Evolutionary conservation across 1,140 invertebrate species (phyloP).

Genomic region (Lucilia cuprina): DNA sequence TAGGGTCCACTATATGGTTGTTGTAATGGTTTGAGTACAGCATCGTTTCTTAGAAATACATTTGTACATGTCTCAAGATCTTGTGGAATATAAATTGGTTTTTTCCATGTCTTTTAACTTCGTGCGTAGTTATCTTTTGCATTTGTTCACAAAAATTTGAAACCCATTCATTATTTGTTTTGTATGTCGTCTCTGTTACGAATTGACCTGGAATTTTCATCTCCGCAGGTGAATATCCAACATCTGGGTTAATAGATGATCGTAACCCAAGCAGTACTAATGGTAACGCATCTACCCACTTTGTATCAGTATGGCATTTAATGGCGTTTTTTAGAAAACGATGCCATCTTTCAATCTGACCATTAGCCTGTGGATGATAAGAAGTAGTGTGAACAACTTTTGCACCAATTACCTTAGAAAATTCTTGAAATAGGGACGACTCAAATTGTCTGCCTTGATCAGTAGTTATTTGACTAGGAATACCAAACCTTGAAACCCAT

Average conservation of each 20-base stretch:
- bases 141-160: not conserved
- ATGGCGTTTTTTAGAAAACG: slow-evolving; percentile 26
- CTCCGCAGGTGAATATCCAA: not conserved
- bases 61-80: not conserved
- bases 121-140: not conserved
- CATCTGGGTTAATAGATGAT: not conserved
- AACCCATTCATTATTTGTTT: not conserved
- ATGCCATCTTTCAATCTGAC: slow-evolving; percentile 21
- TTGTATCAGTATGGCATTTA: slow-evolving; percentile 31
- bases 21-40: not conserved
- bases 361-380: slow-evolving; percentile 46
- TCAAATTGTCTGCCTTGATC: slow-evolving; percentile 59
- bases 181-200: not conserved
- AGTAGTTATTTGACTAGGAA: slow-evolving; percentile 56
- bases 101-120: not conserved
- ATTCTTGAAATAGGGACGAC: slow-evolving; percentile 40
- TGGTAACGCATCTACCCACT: slow-evolving; percentile 37
- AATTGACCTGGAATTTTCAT: slow-evolving; percentile 20
- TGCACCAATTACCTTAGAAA: slow-evolving; percentile 36
- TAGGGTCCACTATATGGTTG: not conserved
- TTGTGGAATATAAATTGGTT: not conserved
- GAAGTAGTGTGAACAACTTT: slow-evolving; percentile 46
- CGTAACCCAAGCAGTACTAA: slow-evolving; percentile 17
- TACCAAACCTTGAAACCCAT: slow-evolving; percentile 56
- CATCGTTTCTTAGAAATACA: not conserved